phyloP scores from a whole-genome alignment of 2,888 invertebrate species.

The Drosophila mimetica region DNA sequence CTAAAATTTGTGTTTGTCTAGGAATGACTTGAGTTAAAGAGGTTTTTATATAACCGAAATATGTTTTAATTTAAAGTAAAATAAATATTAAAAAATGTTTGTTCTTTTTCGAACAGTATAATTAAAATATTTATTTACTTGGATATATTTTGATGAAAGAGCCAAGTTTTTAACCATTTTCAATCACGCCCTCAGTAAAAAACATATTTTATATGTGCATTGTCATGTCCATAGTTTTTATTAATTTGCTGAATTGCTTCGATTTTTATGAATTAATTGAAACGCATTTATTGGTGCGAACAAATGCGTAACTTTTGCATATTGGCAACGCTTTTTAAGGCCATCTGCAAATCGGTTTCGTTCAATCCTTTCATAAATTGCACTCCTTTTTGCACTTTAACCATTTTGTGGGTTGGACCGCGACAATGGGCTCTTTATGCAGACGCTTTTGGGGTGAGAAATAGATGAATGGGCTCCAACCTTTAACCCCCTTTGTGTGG shows the following conservation, averaged over 20 bases:
- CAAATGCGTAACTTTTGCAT: constrained; percentile 5
- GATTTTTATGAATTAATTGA: constrained; percentile 27
- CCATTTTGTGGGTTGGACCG: constrained; percentile 43
- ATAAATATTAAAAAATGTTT: too few relatives aligned
- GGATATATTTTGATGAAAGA: too few relatives aligned
- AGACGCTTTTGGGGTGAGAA: constrained; percentile 35
- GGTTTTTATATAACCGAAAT: too few relatives aligned
- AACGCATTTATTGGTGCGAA: constrained; percentile 17
- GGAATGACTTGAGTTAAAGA: too few relatives aligned
- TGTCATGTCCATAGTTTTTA: not conserved
- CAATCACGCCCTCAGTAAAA: not conserved
- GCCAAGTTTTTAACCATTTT: not conserved
- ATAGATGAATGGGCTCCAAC: constrained; percentile 51
- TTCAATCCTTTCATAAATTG: constrained; percentile 25
- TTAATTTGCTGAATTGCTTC: not conserved
- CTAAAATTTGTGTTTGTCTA: too few relatives aligned
- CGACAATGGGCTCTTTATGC: constrained; percentile 42
- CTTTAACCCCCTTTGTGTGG: constrained; percentile 38
- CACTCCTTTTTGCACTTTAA: constrained; percentile 40
- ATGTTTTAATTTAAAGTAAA: too few relatives aligned
- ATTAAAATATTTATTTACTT: too few relatives aligned
- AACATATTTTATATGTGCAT: not conserved
- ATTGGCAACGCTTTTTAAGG: constrained; percentile 14
- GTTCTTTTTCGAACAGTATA: too few relatives aligned
- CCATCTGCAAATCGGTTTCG: constrained; percentile 23